Conservation (phyloP, 30 jellyfish, hydroid and myxozoan species). For the Turritopsis dohrnii region DNA sequence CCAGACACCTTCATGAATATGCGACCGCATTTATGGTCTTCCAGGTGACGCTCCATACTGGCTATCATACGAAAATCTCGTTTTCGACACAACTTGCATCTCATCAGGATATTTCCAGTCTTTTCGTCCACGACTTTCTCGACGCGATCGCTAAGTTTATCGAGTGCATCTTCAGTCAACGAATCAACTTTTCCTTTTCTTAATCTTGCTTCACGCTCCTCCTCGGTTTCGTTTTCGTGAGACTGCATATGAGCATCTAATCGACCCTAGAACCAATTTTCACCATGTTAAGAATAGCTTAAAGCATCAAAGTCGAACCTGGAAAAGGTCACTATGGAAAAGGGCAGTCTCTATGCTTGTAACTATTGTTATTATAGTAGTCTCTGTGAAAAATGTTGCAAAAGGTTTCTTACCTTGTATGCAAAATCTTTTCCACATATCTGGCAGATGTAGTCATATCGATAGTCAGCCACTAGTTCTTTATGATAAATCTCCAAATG, state of each 20-base stretch:
- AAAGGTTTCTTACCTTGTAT: no score
- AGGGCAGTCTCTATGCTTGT: no score
- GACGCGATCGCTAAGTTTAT: conserved; percentile 1
- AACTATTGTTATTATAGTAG: no score
- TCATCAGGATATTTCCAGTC: conserved; percentile 12
- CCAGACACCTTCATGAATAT: neutral
- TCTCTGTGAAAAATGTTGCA: no score
- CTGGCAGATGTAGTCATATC: conserved; percentile 31
- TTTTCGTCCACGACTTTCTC: conserved; percentile 26
- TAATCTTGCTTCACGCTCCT: conserved; percentile 16
- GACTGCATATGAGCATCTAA: conserved; percentile 32
- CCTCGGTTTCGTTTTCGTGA: conserved; percentile 32
- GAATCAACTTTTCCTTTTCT: conserved; percentile 20
- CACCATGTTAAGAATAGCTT: neutral
- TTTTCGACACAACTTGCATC: conserved; percentile 23
- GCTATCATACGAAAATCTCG: conserved; percentile 34
- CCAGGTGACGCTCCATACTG: conserved; percentile 23
- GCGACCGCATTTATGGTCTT: conserved; percentile 22
- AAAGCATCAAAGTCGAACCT: no score
- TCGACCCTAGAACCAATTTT: conserved; percentile 24
- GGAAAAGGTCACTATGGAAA: no score
- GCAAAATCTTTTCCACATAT: conserved; percentile 35
- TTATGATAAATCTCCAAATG: conserved; percentile 22
- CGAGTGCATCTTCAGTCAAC: conserved; percentile 30
- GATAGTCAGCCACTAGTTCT: conserved; percentile 33